These are phyloP conservation scores for Acanthaster planci DNA, from an alignment of 35 echinoderm and acorn worm genomes.

Conservation along the genomic window DNA sequence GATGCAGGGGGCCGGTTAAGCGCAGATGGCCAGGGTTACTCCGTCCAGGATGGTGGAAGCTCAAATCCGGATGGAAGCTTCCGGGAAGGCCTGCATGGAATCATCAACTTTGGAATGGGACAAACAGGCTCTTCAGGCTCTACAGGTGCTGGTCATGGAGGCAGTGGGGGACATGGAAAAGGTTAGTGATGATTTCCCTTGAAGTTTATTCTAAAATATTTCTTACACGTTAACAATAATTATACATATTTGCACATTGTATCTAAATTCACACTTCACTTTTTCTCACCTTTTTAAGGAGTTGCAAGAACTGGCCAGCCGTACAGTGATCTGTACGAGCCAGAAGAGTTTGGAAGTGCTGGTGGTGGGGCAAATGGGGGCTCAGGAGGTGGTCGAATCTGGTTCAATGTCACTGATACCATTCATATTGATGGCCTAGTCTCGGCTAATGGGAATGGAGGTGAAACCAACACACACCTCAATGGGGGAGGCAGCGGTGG, in stretches of 20 bases:
- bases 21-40: constrained; percentile 73
- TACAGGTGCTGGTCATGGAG: constrained; percentile 76
- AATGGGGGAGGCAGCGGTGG: constrained; percentile 85
- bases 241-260: no score
- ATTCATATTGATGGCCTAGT: constrained; percentile 87
- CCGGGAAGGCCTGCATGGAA: constrained; percentile 69
- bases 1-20: constrained; percentile 74
- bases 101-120: constrained; percentile 83
- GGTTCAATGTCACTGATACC: constrained; percentile 92
- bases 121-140: constrained; percentile 30
- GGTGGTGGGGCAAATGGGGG: constrained; percentile 76
- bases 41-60: constrained; percentile 44
- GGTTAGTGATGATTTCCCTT: constrained; percentile 17
- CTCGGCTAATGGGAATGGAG: constrained; percentile 64
- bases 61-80: constrained; percentile 65
- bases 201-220: no score
- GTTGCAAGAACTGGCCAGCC: constrained; percentile 64
- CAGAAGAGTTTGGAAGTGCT: constrained; percentile 88
- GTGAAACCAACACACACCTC: not conserved
- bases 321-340: constrained; percentile 91
- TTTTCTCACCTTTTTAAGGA: constrained; percentile 42
- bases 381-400: constrained; percentile 82
- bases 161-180: constrained; percentile 85
- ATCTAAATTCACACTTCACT: not conserved
- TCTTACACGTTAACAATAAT: no score